These are phyloP conservation scores for Bolborhynchus lineola DNA, from an alignment of 2,113 vertebrate genomes.

Conservation along the genomic window DNA sequence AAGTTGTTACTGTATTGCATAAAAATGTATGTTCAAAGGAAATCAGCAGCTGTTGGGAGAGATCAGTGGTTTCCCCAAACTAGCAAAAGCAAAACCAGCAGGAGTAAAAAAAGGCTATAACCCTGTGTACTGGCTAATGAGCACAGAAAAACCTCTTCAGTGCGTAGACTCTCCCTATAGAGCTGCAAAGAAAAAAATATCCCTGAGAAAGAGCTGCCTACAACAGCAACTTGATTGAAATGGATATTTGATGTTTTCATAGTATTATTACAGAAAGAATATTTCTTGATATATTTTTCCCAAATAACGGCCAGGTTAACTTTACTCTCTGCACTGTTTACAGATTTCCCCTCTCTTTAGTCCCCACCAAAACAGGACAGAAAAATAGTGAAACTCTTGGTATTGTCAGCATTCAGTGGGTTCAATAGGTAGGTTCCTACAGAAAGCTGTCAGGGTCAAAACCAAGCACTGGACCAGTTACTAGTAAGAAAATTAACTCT, in stretches of 20 bases:
- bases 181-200: neutral
- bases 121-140: neutral
- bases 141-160: neutral
- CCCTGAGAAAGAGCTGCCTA: neutral
- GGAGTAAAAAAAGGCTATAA: neutral
- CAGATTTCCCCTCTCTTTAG: neutral
- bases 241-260: neutral
- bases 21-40: neutral
- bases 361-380: neutral
- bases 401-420: neutral
- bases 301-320: neutral
- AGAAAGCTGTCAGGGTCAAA: neutral
- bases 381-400: neutral
- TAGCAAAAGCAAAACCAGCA: neutral
- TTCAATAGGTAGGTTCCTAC: neutral
- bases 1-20: neutral
- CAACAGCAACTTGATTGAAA: neutral
- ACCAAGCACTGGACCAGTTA: neutral
- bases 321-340: neutral
- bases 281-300: neutral
- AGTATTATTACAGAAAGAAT: neutral
- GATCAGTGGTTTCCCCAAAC: neutral
- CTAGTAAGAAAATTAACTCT: neutral
- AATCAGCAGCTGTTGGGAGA: neutral
- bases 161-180: neutral